Evolutionary conservation across 2,113 vertebrate genomes (phyloP).

Genomic region (Miniopterus natalensis): DNA sequence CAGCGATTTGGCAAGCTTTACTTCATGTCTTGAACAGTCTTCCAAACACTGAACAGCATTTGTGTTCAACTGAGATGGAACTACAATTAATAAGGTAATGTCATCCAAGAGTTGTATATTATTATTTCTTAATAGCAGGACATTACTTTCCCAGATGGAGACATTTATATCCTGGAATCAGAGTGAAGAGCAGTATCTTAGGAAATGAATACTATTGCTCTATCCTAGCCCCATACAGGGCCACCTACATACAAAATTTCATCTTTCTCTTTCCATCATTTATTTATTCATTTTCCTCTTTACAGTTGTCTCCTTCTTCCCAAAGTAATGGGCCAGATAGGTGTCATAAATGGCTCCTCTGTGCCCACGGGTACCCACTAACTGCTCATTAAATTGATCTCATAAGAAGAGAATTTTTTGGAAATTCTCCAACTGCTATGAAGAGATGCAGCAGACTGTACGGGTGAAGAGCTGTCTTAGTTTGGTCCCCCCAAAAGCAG

Average conservation of each 20-base stretch:
- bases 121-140: slow-evolving; percentile 69
- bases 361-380: neutral
- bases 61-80: slow-evolving; percentile 70
- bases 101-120: slow-evolving; percentile 46
- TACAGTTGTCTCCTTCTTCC: slow-evolving; percentile 35
- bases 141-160: slow-evolving; percentile 69
- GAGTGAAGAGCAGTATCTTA: slow-evolving; percentile 39
- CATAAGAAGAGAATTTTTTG: neutral
- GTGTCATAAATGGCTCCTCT: slow-evolving; percentile 40
- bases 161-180: slow-evolving; percentile 65
- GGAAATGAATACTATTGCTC: neutral
- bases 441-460: neutral
- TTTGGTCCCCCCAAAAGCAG: neutral
- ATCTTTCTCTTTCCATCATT: slow-evolving; percentile 45
- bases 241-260: slow-evolving; percentile 8
- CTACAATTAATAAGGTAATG: slow-evolving; percentile 68
- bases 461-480: neutral
- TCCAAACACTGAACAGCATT: slow-evolving; percentile 68
- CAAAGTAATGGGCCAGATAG: slow-evolving; percentile 47
- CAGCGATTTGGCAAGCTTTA: slow-evolving; percentile 72
- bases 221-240: neutral
- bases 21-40: slow-evolving; percentile 74
- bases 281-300: slow-evolving; percentile 51
- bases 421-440: slow-evolving; percentile 20
- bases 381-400: slow-evolving; percentile 47